phyloP scores from a whole-genome alignment of 2,888 invertebrate species.

The Heterodera filipjevi region DNA sequence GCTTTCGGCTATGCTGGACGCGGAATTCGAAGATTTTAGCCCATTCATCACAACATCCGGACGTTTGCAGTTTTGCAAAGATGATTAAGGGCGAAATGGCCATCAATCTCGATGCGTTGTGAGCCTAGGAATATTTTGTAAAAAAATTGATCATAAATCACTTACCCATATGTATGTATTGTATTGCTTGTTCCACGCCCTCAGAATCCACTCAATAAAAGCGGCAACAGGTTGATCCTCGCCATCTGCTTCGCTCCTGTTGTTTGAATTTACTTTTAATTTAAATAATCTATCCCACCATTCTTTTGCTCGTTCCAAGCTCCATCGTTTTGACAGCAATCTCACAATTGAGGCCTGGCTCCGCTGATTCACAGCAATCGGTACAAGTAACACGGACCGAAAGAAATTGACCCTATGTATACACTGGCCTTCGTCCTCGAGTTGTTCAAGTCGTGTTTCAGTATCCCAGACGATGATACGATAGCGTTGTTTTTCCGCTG shows the following conservation, averaged over 20 bases:
- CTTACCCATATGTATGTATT: neutral
- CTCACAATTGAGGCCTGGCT: neutral
- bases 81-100: neutral
- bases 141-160: no score
- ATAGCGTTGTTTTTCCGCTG: neutral
- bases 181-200: neutral
- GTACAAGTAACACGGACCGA: conserved; percentile 1
- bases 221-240: neutral
- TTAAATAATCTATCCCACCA: neutral
- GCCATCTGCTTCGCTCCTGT: conserved; percentile 6
- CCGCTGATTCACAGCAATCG: neutral
- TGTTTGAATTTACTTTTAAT: neutral
- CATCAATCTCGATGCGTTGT: neutral
- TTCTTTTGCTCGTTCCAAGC: conserved; percentile 4
- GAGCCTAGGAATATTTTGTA: neutral
- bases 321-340: conserved; percentile 2
- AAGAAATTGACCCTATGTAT: conserved; percentile 3
- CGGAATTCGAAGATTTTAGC: conserved; percentile 6
- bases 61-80: neutral
- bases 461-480: neutral
- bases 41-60: neutral
- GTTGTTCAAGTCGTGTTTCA: neutral
- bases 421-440: neutral
- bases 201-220: neutral
- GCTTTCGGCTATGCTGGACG: neutral